Evolutionary conservation across 2,797 vertebrate species (phyloP), one percentile per base, ranked within the genome.

Genomic region (Gallinago nigripennis): DNA sequence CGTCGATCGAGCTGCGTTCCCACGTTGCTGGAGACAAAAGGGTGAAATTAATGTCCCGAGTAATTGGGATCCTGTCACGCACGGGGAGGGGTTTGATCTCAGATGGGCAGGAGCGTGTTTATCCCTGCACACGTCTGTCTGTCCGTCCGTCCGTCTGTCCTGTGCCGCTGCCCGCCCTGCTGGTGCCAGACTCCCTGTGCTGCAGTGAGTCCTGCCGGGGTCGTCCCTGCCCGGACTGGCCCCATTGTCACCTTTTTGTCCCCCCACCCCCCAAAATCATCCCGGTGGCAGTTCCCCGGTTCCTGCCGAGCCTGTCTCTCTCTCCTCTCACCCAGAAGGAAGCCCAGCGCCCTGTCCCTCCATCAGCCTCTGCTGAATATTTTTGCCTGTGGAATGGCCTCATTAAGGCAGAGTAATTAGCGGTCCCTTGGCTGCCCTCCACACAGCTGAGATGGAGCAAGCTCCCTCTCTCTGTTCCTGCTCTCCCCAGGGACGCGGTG

Each of bases 361-460:
- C 11, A 3, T 81, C 13, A 1, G 92, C 89, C 87, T 72, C 90
- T n/a, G 58, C 31, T 30, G 77, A 73, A 64, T 86, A 64, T 79
- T 92, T 80, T 70, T 94, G 71, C 71, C 82, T 5, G 1, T 88
- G 90, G 72, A 95, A 82, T 1, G 66, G 90, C 60, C 94, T 96
- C 92, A 91, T 95, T 96, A 96, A 92, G 85, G 91, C 92, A 54
- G 31, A 86, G 78, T 88, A 94, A 96, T 96, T 96, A 96, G 95
- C 18, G 1, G 81, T 86, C 81, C 90, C 92, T 96, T 96, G 96
- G 95, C 95, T 84, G 91, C 84, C 88, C 95, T 96, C 96, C 90
- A 77, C 1, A 16, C 72, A 71, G 86, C 91, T 39, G 50, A 84
- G 75, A 64, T 4, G 7, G 58, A 75, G 82, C 35, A n/a, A 9